Evolutionary conservation across 2,113 vertebrate species (phyloP).

Genomic region (Limnothrissa miodon): DNA sequence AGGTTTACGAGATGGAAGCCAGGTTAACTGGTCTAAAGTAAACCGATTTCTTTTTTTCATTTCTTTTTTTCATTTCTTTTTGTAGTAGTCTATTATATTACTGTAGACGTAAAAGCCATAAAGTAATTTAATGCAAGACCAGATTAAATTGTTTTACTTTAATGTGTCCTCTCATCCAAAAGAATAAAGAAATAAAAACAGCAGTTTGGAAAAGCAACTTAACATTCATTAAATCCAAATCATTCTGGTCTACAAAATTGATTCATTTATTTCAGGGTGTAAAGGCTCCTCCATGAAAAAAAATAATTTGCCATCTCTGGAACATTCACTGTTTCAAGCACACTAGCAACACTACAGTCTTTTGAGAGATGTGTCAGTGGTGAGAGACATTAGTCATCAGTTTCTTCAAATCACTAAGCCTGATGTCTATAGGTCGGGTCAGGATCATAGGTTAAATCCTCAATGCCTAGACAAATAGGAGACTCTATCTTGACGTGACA

Average conservation of each 20-base stretch:
- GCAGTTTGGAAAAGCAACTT: neutral
- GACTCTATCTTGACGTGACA: neutral
- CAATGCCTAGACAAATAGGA: neutral
- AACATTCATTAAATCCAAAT: neutral
- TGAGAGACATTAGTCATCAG: neutral
- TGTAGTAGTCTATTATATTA: too few relatives aligned
- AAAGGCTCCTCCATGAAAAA: neutral
- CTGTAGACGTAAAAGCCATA: too few relatives aligned
- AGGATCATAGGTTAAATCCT: neutral
- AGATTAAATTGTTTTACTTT: neutral
- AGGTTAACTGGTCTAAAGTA: neutral
- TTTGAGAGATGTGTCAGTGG: neutral
- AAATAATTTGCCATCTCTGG: neutral
- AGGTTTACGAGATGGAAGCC: neutral
- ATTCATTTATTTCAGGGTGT: neutral
- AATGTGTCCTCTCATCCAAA: neutral
- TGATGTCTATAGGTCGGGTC: neutral
- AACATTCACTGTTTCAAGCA: neutral
- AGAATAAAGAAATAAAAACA: neutral
- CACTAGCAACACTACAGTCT: neutral
- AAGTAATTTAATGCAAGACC: neutral
- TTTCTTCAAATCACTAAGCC: conserved; percentile 2
- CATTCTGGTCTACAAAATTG: neutral
- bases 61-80: too few relatives aligned
- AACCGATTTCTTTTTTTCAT: too few relatives aligned